These are phyloP conservation scores for Caenorhabditis imperialis DNA, from an alignment of 2,888 invertebrate genomes.

Conservation along the genomic window DNA sequence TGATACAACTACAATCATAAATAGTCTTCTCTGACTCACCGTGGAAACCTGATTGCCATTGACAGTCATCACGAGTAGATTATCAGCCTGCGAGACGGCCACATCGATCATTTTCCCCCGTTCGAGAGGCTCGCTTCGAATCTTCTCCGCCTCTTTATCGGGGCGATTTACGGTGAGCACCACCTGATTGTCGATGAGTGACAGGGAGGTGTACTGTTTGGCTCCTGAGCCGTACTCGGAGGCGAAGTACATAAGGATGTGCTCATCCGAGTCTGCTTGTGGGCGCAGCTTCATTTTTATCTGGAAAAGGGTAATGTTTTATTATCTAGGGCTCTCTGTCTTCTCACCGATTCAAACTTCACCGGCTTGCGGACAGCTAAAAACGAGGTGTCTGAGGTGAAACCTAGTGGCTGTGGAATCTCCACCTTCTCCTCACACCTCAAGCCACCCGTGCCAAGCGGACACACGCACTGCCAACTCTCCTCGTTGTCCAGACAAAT, in stretches of 20 bases:
- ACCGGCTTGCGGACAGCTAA: constrained; percentile 37
- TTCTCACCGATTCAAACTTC: constrained; percentile 43
- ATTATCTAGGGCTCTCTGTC: background rate
- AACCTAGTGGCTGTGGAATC: constrained; percentile 40
- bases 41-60: constrained; percentile 44
- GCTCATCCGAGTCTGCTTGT: constrained; percentile 57
- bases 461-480: constrained; percentile 70
- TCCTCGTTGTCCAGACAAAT: constrained; percentile 67
- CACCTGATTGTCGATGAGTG: constrained; percentile 58
- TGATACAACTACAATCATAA: background rate
- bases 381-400: constrained; percentile 50
- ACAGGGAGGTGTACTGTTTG: constrained; percentile 57
- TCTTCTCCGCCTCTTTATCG: constrained; percentile 23
- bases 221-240: constrained; percentile 55
- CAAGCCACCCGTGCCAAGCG: constrained; percentile 54
- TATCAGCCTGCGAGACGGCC: constrained; percentile 29
- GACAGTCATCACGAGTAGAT: constrained; percentile 39
- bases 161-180: constrained; percentile 46
- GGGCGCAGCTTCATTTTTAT: constrained; percentile 61
- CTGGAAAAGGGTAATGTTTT: constrained; percentile 36
- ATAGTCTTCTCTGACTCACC: constrained; percentile 22
- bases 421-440: constrained; percentile 39
- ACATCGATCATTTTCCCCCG: constrained; percentile 42
- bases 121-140: constrained; percentile 33
- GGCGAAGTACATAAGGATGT: constrained; percentile 66